phyloP scores from a whole-genome alignment of 2,113 vertebrate species.

The Erythrolamprus reginae region DNA sequence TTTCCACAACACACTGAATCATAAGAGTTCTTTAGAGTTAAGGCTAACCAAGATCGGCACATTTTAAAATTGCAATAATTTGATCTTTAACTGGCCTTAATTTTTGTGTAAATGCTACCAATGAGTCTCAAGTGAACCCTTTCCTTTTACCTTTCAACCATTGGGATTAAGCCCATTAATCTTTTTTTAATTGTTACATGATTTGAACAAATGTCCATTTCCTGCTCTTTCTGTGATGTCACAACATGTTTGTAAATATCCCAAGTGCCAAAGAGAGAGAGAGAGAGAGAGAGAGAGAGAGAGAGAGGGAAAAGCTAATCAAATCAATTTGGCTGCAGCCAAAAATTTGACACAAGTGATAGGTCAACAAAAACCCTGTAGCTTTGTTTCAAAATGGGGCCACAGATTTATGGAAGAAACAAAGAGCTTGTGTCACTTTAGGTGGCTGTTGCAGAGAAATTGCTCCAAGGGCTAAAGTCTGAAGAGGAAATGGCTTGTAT shows the following conservation, averaged over 20 bases:
- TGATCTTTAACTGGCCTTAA: not conserved
- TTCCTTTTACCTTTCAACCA: not conserved
- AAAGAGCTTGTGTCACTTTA: not conserved
- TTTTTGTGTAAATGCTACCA: not conserved
- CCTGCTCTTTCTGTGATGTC: not conserved
- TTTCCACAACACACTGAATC: not conserved
- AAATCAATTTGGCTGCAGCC: too few species aligned
- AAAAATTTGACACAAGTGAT: not conserved
- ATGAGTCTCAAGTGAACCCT: not conserved
- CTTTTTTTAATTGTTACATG: not conserved
- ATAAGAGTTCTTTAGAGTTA: not conserved
- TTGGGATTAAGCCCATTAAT: not conserved
- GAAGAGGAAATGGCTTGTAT: slow-evolving; percentile 17
- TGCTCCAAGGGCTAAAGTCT: not conserved
- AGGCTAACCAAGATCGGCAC: not conserved
- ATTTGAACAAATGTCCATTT: not conserved
- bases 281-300: too few species aligned
- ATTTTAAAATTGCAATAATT: not conserved
- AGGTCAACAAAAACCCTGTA: too few species aligned
- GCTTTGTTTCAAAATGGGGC: not conserved
- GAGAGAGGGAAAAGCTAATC: not conserved
- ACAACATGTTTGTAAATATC: not conserved
- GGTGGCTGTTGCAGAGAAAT: not conserved
- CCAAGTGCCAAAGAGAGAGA: not conserved
- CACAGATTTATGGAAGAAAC: not conserved